Evolutionary conservation across 2,113 vertebrate species (phyloP), one percentile per base, ranked within the genome.

Genomic region (Salvelinus namaycush): DNA sequence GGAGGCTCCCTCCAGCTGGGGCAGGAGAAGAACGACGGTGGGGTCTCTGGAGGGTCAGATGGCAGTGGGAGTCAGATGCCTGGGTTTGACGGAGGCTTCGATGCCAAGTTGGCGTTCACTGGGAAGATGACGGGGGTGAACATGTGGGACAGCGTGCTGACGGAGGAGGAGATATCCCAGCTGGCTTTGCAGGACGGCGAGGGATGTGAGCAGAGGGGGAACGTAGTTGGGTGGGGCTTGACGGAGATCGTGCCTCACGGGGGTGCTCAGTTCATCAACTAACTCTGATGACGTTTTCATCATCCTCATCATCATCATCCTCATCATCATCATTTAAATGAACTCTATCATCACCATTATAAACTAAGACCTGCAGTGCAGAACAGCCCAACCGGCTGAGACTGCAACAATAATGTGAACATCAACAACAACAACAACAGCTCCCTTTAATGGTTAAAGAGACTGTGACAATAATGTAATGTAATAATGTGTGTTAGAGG

Each of bases 51-150:
- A 12, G 49, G 57, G 12, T 22, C 68, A 1, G 65, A 70, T 1
- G 68, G 73, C 12, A 57, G 93, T 20, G 93, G 95, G 84, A 94
- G 94, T 3, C n/a, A 75, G 12, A 84, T 85, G 68, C 44, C 93
- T 1, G 94, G 95, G 4, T 89, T 91, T 18, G 89, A 92, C 2
- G 88, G 3, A 29, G 92, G 93, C 1, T 97, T 96, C n/a, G 90
- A 98, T 0, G 90, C 94, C 12, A 89, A 94, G 1, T 84, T 95
- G 71, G 94, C 95, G 7, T 99, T 99, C 76, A 91, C 94, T 0
- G 98, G 98, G 64, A 97, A 94, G 86, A 91, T 99, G 90, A 97
- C 96, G 0, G 97, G 94, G 44, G 96, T 99, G 73, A 99, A 99
- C 84, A 78, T 97, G 87, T 99, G 98, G 98, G 93, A 97, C 87